Evolutionary conservation across 2,888 invertebrate species (phyloP).

Genomic region (Carpatolechia fugitivella): DNA sequence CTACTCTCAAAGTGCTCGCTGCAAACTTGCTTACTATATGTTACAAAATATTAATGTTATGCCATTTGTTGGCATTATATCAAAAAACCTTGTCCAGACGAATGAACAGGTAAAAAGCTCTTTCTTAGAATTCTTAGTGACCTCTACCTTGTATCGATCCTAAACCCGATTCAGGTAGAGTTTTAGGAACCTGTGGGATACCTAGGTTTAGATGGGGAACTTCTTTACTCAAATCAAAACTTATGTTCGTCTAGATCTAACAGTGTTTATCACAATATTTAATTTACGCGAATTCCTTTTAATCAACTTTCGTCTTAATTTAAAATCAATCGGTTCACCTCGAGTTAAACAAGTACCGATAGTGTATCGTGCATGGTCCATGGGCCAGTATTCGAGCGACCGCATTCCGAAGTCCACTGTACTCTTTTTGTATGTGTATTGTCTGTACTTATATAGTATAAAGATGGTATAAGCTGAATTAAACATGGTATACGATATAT

Average conservation of each 20-base stretch:
- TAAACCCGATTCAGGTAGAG: slow-evolving; percentile 3
- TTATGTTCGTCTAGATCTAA: too few relatives aligned
- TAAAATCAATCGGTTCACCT: neutral
- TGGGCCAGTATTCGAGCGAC: neutral
- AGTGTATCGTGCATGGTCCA: neutral
- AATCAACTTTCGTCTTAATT: too few relatives aligned
- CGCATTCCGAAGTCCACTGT: neutral
- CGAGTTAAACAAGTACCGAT: neutral
- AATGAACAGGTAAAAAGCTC: neutral
- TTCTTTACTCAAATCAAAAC: too few relatives aligned
- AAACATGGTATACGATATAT: too few relatives aligned
- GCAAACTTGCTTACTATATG: too few relatives aligned
- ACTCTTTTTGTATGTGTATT: neutral
- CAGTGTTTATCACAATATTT: too few relatives aligned
- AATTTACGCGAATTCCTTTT: too few relatives aligned
- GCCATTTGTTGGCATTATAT: too few relatives aligned
- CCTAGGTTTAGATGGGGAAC: too few relatives aligned
- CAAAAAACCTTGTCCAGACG: neutral
- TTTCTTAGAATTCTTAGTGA: neutral
- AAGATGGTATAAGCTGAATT: too few relatives aligned
- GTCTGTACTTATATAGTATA: neutral
- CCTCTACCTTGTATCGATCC: neutral
- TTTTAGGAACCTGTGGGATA: neutral
- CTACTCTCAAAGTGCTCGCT: too few relatives aligned
- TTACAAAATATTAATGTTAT: too few relatives aligned